A percentile compares a stretch with the other conserved stretches of the same genome.
phyloP scores from a whole-genome alignment of 2,113 vertebrate species.

The Lepus timidus region DNA sequence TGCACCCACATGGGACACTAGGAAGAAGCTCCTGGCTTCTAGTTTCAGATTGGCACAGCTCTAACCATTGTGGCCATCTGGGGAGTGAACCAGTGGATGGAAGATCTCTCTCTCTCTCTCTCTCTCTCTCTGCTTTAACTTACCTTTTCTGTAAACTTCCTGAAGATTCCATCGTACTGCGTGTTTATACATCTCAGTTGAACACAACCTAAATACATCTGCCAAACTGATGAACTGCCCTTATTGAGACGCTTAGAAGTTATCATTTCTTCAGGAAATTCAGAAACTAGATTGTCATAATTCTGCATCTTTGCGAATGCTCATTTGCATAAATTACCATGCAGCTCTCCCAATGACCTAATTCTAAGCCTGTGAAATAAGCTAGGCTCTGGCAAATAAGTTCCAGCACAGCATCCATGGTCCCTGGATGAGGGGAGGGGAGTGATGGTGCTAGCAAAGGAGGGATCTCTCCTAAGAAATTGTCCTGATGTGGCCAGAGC shows the following conservation, averaged over 20 bases:
- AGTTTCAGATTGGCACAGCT: no score
- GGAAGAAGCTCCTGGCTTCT: no score
- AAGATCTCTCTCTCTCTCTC: no score
- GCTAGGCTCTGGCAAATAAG: no score
- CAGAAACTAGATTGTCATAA: background rate
- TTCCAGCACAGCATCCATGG: background rate
- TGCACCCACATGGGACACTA: no score
- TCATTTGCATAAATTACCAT: slow-evolving; percentile 11
- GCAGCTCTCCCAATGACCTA: background rate
- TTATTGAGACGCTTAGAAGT: background rate
- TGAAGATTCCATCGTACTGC: background rate
- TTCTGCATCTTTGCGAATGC: background rate
- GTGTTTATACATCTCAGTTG: background rate
- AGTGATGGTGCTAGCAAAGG: background rate
- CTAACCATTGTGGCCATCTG: no score
- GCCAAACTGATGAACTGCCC: background rate
- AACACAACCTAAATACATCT: slow-evolving; percentile 13
- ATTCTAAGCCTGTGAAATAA: slow-evolving; percentile 10
- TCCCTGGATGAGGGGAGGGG: no score
- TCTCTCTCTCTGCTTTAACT: no score
- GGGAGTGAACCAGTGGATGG: no score
- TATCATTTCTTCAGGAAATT: slow-evolving; percentile 44
- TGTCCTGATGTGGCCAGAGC: background rate
- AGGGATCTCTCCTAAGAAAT: background rate
- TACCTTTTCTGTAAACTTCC: no score